A percentile compares a stretch with the other conserved stretches of the same genome.
Evolutionary conservation across 1,140 invertebrate species (phyloP).

Genomic region (Lasaia peninsularis): DNA sequence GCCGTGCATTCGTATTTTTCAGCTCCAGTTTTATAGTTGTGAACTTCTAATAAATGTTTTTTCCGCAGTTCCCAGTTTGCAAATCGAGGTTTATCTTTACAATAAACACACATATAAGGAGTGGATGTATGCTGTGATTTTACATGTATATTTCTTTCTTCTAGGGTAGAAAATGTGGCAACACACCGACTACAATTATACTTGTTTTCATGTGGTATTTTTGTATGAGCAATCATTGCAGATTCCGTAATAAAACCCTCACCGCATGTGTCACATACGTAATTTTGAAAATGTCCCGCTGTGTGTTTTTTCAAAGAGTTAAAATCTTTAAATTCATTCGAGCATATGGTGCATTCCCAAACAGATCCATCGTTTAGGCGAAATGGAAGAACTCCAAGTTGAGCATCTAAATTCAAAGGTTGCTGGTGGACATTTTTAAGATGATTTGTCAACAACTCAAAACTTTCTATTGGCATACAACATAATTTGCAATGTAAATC

Average conservation of each 20-base stretch:
- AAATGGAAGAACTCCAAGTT: constrained; percentile 58
- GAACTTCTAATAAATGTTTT: constrained; percentile 60
- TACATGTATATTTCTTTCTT: constrained; percentile 61
- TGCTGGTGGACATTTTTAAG: constrained; percentile 60
- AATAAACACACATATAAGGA: constrained; percentile 60
- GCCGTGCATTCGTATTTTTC: constrained; percentile 61
- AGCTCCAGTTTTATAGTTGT: constrained; percentile 57
- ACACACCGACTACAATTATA: constrained; percentile 61
- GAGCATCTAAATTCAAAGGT: constrained; percentile 51
- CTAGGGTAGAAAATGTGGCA: constrained; percentile 53
- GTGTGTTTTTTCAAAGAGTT: constrained; percentile 59
- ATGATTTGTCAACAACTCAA: constrained; percentile 53
- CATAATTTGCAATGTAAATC: constrained; percentile 67
- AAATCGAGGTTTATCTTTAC: constrained; percentile 62
- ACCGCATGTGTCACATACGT: constrained; percentile 65
- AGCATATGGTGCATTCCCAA: constrained; percentile 64
- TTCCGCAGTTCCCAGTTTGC: constrained; percentile 61
- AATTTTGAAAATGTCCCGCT: constrained; percentile 60
- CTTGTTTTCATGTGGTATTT: constrained; percentile 66
- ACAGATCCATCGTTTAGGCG: constrained; percentile 53
- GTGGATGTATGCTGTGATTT: constrained; percentile 64
- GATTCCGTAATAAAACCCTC: constrained; percentile 66
- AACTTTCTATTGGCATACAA: constrained; percentile 47
- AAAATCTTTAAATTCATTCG: constrained; percentile 64
- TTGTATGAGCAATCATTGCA: constrained; percentile 62